These are phyloP conservation scores for Falco punctatus DNA, from an alignment of 2,113 vertebrate species.

Conservation along the genomic window DNA sequence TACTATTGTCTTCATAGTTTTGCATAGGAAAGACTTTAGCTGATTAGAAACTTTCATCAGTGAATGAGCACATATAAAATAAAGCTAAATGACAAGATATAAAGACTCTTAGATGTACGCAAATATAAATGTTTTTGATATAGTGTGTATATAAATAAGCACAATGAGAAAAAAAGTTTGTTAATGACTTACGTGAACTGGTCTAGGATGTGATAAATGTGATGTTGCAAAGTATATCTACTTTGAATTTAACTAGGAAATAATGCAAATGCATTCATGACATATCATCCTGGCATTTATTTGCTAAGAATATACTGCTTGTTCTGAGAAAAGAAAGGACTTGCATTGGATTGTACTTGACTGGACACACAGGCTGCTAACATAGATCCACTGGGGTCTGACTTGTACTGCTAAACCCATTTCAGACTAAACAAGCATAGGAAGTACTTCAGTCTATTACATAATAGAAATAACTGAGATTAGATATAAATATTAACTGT, in stretches of 20 bases:
- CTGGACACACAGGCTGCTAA: neutral
- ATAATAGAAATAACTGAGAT: neutral
- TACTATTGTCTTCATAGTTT: neutral
- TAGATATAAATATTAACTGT: neutral
- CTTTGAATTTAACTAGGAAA: neutral
- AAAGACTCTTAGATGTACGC: neutral
- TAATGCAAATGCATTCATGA: neutral
- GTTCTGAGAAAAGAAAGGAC: neutral
- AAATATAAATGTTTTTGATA: neutral
- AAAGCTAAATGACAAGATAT: neutral
- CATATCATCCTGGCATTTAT: neutral
- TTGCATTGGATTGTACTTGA: neutral
- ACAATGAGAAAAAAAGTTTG: neutral
- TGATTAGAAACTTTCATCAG: neutral
- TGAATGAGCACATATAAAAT: neutral
- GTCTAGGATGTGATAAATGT: neutral
- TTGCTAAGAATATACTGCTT: neutral
- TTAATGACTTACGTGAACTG: neutral
- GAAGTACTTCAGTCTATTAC: neutral
- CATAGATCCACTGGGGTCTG: neutral
- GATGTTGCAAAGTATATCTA: neutral
- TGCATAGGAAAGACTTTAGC: neutral
- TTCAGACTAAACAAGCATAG: neutral
- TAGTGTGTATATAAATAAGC: neutral
- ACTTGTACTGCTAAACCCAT: neutral